phyloP scores from a whole-genome alignment of 35 echinoderm and acorn worm genomes.

The Ptychodera flava region DNA sequence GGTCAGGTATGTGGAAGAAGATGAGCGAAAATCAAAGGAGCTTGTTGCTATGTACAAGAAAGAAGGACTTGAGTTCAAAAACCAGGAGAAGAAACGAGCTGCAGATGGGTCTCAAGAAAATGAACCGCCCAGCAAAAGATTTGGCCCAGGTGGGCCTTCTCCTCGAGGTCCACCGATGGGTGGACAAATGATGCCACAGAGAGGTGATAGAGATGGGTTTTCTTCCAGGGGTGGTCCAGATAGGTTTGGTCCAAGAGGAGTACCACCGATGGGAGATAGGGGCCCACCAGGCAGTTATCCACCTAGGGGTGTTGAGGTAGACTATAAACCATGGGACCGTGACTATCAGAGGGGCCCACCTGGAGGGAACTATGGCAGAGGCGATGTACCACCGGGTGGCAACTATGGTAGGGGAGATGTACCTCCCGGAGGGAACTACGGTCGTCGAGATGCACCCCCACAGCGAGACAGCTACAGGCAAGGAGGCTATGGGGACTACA shows the following conservation, averaged over 20 bases:
- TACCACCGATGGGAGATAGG: neutral
- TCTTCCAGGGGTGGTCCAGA: neutral
- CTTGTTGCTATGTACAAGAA: conserved; percentile 87
- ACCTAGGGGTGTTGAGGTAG: neutral
- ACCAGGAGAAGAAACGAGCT: conserved; percentile 33
- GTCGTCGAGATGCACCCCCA: neutral
- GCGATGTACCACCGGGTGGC: too few relatives aligned
- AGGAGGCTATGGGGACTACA: neutral
- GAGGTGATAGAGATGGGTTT: conserved; percentile 2
- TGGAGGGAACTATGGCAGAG: too few relatives aligned
- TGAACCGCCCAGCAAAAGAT: neutral
- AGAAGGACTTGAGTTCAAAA: conserved; percentile 55
- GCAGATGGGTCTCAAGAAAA: neutral
- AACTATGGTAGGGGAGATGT: too few relatives aligned
- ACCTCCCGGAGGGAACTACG: too few relatives aligned
- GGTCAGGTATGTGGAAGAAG: conserved; percentile 53
- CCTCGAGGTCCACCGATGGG: conserved; percentile 13
- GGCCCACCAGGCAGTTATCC: neutral
- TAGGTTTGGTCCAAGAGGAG: neutral
- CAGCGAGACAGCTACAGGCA: neutral
- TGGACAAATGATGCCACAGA: neutral
- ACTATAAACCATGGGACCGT: neutral
- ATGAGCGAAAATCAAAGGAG: conserved; percentile 42
- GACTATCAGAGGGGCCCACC: neutral
- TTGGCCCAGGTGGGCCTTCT: neutral